Evolutionary conservation across 1,140 invertebrate genomes (phyloP), one percentile per base, ranked within the genome.

Genomic region (Lucilia cuprina): DNA sequence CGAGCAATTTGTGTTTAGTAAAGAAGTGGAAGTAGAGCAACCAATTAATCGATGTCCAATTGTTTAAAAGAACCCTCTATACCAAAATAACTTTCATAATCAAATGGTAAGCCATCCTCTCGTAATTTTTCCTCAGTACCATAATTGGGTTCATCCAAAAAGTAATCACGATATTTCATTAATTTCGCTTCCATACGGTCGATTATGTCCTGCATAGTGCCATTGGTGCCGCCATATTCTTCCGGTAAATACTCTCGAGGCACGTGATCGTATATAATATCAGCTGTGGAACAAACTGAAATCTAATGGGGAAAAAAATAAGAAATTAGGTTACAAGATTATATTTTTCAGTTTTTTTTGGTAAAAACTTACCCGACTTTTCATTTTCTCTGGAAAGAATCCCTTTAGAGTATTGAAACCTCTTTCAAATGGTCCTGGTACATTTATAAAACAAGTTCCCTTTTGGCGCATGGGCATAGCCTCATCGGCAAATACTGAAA

Each of bases 61-160:
- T 85, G 86, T 74, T 93, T 91, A 86, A 94, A 94, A 25, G 93
- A 93, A 21, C 93, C 93, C 84, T 94, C 92, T 14, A 93, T 84
- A 5, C 93, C 93, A 83, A 93, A 94, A 82, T 93, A 87, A 74
- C 92, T 92, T 50, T 92, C 90, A 8, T 91, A 85, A 19, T 91
- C 92, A 75, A 92, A 92, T 41, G 60, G 55, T 50, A 74, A 49
- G 21, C 70, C 84, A 60, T 35, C 30, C 30, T 49, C 30, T 19
- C 94, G 89, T 83, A 93, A 92, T n/a, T 91, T 92, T 86, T 95
- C 94, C 85, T 94, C 90, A 3, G 91, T 90, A 21, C 92, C 91
- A 85, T 92, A 93, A 84, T 92, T 89, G 47, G 92, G 92, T 17
- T 93, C 91, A 30, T 92, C 91, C 30, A 92, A 82, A 84, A 93